Base-by-base conservation (phyloP, 2,888 invertebrate genomes). In the Priocnemis perturbator region DNA sequence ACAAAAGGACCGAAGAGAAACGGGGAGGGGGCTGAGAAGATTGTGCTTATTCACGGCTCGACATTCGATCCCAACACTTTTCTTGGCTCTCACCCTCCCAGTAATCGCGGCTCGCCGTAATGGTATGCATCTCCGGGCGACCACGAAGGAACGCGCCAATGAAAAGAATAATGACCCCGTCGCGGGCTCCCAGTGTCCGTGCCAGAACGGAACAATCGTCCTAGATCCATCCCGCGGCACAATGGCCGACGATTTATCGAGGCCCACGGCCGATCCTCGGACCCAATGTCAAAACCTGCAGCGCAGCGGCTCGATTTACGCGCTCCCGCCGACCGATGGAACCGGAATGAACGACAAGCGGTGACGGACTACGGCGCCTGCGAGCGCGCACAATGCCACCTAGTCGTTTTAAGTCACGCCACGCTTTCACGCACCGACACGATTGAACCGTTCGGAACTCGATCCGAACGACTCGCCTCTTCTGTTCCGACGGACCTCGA, bases 171-270 rank as follows among this genome's bases (percentile, higher is more conserved):
- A 82, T 74, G 79, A 73, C 60, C 56, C 52, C 45, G 64, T 69
- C 59, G 75, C 45, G 69, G 72, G 71, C 60, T 67, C 65, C 44
- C 61, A 55, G 61, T 67, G 73, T 53, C 67, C 61, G 70, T 73
- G 76, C 69, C 79, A 77, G 71, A 74, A 70, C 74, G 81, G 81
- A 76, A 81, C 79, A 79, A 81, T 81, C 78, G 76, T 74, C 70
- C 74, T 57, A 69, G 71, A 80, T 82, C 73, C 74, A 76, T 75
- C 73, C 69, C 30, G 55, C 50, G 45, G 67, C 67, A 82, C 81
- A 81, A 82, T 82, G 64, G 73, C 17, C 53, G 67, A 68, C 68
- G 73, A 82, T 81, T 79, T 76, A 82, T 82, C 77, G 77, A 76
- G 67, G 37, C 65, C 68, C 50, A 9, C 44, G 14, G n/a, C 66